Evolutionary conservation across 1,140 invertebrate species (phyloP), one percentile per base, ranked within the genome.

Genomic region (Listronotus oregonensis): DNA sequence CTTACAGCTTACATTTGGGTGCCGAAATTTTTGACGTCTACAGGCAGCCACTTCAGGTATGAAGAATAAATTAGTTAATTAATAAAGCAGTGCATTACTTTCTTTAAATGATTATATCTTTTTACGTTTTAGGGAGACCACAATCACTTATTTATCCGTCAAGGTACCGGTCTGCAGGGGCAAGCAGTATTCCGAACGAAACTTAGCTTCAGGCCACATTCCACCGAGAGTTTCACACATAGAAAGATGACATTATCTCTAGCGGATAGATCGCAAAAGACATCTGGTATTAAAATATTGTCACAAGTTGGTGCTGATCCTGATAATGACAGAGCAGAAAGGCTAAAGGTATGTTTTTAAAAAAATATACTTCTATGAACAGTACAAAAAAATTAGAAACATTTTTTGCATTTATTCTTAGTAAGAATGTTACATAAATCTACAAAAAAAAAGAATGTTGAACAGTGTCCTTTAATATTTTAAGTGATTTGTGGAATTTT

Each of bases 21-120:
- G 90, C 90, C 44, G 97, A 99, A 85, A 95, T 99, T 68, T 99
- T 99, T 79, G 97, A 99, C 78, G 93, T 99, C 0, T 95, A 98
- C 74, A 91, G 93, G 70, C 96, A 98, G 79, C 92, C 94, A 0
- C 78, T 95, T 32, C 90, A 91, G 71, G 90, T 88, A 74, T 32
- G 6, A n/a, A 15, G 34, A n/a, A 8, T 14, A 6, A 14, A 52
- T 32, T 32, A 6, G 12, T 18, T 52, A n/a, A 34, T 10, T 12
- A 4, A 32, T n/a, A 11, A 12, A 7, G 17, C 46, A 49, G 17
- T 11, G 46, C 1, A 27, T 27, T 27, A 27, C 1, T 27, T 27
- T 27, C 5, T 12, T 27, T 11, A 15, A 50, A 12, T 27, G 3
- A 44, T 44, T n/a, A 21, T 31, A 39, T 56, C 57, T 58, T 40